These are phyloP conservation scores for Microcebus ravelobensis DNA, from an alignment of 2,113 vertebrate species.

Conservation along the genomic window DNA sequence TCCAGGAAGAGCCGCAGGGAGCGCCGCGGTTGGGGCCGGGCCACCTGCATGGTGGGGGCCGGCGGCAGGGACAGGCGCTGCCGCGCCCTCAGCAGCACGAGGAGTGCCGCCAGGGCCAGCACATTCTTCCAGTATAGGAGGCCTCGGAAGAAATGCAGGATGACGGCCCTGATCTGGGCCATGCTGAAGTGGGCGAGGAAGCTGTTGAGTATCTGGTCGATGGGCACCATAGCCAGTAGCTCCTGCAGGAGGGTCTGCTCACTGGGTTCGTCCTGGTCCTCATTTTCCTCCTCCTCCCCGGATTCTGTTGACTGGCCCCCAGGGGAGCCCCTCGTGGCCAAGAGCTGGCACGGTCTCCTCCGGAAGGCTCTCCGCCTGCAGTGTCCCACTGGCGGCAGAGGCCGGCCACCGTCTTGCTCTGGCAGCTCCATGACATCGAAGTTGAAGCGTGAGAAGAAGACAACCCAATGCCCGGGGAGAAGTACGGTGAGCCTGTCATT, in stretches of 20 bases:
- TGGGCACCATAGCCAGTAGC: not conserved
- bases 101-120: not conserved
- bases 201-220: not conserved
- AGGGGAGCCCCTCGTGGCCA: accelerated
- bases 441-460: conserved; percentile 72
- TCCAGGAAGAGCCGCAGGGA: not conserved
- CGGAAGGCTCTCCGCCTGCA: accelerated
- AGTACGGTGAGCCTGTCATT: conserved; percentile 80
- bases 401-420: accelerated
- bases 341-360: not conserved
- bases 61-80: not conserved
- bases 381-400: accelerated
- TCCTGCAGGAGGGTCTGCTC: not conserved
- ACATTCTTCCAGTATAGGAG: conserved; percentile 48
- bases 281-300: not conserved
- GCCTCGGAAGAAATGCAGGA: conserved; percentile 49
- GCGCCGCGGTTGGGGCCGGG: accelerated
- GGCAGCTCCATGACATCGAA: conserved; percentile 52
- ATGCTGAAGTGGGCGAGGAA: conserved; percentile 28
- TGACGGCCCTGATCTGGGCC: conserved; percentile 29
- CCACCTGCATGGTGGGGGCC: accelerated
- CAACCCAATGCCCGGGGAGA: conserved; percentile 73
- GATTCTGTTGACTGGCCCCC: not conserved
- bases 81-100: not conserved
- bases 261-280: accelerated